phyloP scores from a whole-genome alignment of 2,888 invertebrate genomes.

The Plagodis pulveraria region DNA sequence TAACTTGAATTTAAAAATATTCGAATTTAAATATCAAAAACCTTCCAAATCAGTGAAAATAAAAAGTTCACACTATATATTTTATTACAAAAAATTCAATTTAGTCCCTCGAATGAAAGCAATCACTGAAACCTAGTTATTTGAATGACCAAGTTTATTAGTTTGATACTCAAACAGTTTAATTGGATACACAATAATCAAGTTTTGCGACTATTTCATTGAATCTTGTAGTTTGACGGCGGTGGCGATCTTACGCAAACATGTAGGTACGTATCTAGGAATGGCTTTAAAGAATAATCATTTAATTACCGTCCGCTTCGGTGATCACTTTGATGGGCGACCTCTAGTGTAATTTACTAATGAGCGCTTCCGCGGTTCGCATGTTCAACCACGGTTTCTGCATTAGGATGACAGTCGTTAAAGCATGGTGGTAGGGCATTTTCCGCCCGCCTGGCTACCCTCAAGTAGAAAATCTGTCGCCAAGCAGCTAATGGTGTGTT shows the following conservation, averaged over 20 bases:
- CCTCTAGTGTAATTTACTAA: no score
- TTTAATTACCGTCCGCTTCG: no score
- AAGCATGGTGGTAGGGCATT: no score
- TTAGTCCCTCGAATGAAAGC: conserved; percentile 10
- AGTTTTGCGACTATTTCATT: conserved; percentile 21
- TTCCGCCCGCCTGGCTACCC: no score
- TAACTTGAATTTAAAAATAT: no score
- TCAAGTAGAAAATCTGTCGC: no score
- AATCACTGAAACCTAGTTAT: conserved; percentile 17
- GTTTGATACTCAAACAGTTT: conserved; percentile 21
- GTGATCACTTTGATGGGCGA: no score
- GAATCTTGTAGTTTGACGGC: conserved; percentile 27
- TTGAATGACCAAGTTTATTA: conserved; percentile 22
- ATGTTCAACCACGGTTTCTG: no score
- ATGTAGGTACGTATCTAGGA: neutral
- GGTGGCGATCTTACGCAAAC: conserved; percentile 1
- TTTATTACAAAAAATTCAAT: conserved; percentile 7
- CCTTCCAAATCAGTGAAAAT: neutral
- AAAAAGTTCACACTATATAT: neutral
- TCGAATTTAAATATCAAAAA: neutral
- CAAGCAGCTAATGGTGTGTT: no score
- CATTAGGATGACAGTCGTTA: no score
- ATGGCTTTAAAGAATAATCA: neutral
- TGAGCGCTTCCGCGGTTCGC: no score
- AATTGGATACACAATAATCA: conserved; percentile 26